phyloP scores from a whole-genome alignment of 2,113 vertebrate genomes.

The Kryptolebias marmoratus region DNA sequence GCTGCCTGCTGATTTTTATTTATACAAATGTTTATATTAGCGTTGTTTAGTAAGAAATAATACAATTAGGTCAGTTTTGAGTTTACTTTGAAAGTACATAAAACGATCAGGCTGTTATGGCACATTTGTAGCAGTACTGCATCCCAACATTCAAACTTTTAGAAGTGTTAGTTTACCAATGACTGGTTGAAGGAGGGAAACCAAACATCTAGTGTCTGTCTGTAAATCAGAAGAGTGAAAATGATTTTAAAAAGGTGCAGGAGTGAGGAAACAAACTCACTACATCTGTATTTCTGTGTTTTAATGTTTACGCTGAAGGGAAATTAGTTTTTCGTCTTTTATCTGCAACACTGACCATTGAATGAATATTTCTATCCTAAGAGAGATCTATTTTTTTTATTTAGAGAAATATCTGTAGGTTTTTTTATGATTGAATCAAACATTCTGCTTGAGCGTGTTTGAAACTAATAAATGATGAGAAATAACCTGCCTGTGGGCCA shows the following conservation, averaged over 20 bases:
- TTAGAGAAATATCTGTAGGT: conserved; percentile 72
- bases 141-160: background rate
- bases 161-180: background rate
- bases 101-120: no score
- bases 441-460: conserved; percentile 44
- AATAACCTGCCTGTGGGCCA: background rate
- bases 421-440: conserved; percentile 42
- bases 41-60: no score
- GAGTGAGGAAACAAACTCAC: background rate
- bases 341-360: conserved; percentile 45
- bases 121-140: no score
- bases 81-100: no score
- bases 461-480: conserved; percentile 39
- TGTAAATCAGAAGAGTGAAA: background rate
- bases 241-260: no score
- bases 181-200: background rate
- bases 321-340: conserved; percentile 13
- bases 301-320: conserved; percentile 42
- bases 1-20: background rate
- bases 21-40: no score
- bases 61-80: no score
- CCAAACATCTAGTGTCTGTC: background rate
- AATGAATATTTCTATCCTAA: conserved; percentile 46
- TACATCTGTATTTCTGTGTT: conserved; percentile 1
- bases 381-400: conserved; percentile 75